Base-by-base conservation (phyloP, 2,113 vertebrate species). In the Macquaria ambigua region DNA sequence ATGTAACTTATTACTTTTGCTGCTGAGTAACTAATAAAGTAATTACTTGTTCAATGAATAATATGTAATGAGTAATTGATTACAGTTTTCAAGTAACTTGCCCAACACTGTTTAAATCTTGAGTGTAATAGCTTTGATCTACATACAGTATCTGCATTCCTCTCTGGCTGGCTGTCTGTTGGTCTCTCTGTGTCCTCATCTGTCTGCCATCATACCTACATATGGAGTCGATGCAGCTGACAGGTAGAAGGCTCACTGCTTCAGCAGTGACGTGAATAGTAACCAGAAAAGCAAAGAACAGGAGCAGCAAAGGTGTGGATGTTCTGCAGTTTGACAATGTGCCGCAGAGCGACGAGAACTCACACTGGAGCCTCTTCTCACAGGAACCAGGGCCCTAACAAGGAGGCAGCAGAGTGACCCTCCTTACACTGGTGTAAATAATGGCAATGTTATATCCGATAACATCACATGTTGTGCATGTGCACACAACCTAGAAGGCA, bases 211-310 rank as follows among this genome's bases (percentile, higher is more conserved):
- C 71, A 70, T 23, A 46, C 5, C n/a, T 34, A 67, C 43, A 41
- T 25, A 18, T 55, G 6, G 50, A 73, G 25, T 55, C 20, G 41
- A 21, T 34, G 16, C n/a, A 37, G 48, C 25, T 58, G 68, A 74
- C 50, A 71, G 69, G 56, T 37, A 25, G 59, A 46, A 34, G 31
- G 9, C 14, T n/a, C 31, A 52, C 50, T 53, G 28, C 41, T 67
- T 68, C 31, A 0, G 41, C 53, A 41, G 56, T 79, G 76, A 72
- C 53, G 77, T 61, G 53, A 81, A 75, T 82, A 80, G 25, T 18
- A 83, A 77, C 5, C 28, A 69, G 48, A n/a, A 9, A 39, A 77
- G 59, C 46, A 74, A 34, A 74, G 37, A 58, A 69, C 7, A 43
- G 37, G 14, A 37, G 7, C 23, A 48, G 73, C 8, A 14, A 18